Base-by-base conservation (phyloP, 2,113 vertebrate genomes). In the Emydura subglobosa region DNA sequence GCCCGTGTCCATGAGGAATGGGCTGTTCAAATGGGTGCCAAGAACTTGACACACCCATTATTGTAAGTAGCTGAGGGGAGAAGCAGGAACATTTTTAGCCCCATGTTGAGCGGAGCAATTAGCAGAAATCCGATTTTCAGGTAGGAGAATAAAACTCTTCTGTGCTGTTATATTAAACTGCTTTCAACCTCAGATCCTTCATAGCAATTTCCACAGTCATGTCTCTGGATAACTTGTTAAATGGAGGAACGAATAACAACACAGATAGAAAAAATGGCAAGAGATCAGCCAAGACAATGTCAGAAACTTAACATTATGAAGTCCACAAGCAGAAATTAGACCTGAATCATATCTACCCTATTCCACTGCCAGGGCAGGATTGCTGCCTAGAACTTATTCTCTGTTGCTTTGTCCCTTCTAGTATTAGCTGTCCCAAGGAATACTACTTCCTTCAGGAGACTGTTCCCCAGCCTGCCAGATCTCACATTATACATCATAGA, bases 71-170 rank as follows among this genome's bases (percentile, higher is more conserved):
- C 14, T 65, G 14, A 34, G 61, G 61, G 61, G 31, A 65, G 61
- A 65, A 65, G 61, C 61, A 65, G 31, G 65, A 68, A 68, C 17
- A 3, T 85, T 27, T 91, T 91, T n/a, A 0, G 0, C 16, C 88
- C 82, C 49, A 79, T 79, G 57, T 79, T 88, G 0, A 0, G 50
- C 50, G 86, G 50, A 49, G 2, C 89, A 84, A 42, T 92, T 0
- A 1, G 27, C 78, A 27, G 29, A n/a, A 21, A n/a, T 68, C 65
- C 65, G 19, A 17, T 34, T 65, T 65, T 65, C 61, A 19, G 34
- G 31, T n/a, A n/a, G 59, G 59, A 65, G 14, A 65, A 59, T 5
- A 27, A 65, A 65, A 17, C 34, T 19, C 61, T 65, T 65, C 61
- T 65, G 14, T n/a, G 61, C 16, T 16, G 6, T 31, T 59, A 25